Conservation (phyloP, 2,113 vertebrate species). For the Carassius auratus region DNA sequence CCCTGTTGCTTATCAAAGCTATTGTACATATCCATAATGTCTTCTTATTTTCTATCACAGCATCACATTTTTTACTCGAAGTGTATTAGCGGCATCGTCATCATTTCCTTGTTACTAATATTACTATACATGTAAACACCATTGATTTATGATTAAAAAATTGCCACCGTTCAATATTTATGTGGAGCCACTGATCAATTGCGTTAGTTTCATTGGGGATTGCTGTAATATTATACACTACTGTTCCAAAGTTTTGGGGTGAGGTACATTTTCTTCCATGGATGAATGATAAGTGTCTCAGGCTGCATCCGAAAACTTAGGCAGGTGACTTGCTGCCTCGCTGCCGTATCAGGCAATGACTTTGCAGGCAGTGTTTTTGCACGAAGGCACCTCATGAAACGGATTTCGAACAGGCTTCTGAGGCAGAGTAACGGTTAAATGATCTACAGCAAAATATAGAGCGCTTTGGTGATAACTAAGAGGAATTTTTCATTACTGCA, state of each 20-base stretch:
- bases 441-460: too few species aligned
- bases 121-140: conserved; percentile 64
- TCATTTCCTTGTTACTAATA: conserved; percentile 57
- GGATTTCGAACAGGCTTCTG: too few species aligned
- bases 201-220: background rate
- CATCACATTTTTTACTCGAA: conserved; percentile 50
- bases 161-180: conserved; percentile 56
- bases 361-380: too few species aligned
- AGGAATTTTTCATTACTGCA: too few species aligned
- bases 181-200: conserved; percentile 47
- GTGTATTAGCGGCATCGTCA: conserved; percentile 65
- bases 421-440: too few species aligned
- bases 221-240: background rate
- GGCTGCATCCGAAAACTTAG: too few species aligned
- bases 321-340: too few species aligned
- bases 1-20: conserved; percentile 20
- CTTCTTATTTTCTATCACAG: conserved; percentile 35
- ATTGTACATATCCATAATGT: conserved; percentile 49
- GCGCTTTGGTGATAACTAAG: too few species aligned
- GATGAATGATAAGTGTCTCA: background rate
- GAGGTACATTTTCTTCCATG: background rate
- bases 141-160: conserved; percentile 68
- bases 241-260: background rate
- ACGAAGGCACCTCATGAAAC: too few species aligned
- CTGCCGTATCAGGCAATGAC: too few species aligned